phyloP scores from a whole-genome alignment of 2,797 vertebrate species.

The Melanotaenia trifasciata region DNA sequence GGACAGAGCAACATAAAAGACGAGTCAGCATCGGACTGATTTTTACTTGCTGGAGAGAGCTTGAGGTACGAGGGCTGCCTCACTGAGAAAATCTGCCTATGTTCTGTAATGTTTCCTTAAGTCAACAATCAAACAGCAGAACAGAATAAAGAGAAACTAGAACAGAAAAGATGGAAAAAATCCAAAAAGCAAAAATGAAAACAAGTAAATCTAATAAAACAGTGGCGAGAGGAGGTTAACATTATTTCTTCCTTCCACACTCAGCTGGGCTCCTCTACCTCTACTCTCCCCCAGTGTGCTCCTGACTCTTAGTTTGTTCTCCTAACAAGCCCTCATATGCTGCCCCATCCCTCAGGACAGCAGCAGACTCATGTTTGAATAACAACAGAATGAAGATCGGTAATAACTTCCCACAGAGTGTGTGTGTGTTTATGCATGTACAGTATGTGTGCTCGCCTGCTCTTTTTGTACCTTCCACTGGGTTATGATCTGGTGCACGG shows the following conservation, averaged over 20 bases:
- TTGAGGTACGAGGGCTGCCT: no score
- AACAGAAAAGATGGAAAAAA: background rate
- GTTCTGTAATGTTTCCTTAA: background rate
- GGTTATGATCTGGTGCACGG: background rate
- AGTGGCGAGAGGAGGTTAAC: background rate
- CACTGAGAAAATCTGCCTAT: no score
- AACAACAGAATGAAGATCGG: conserved; percentile 41
- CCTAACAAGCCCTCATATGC: conserved; percentile 65
- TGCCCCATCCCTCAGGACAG: conserved; percentile 42
- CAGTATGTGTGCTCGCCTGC: background rate
- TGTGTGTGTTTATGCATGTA: conserved; percentile 18
- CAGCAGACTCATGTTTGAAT: conserved; percentile 56
- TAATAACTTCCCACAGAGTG: conserved; percentile 33
- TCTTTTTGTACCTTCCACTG: background rate
- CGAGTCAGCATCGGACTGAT: no score
- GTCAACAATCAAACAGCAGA: background rate
- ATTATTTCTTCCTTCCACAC: background rate
- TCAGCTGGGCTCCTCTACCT: background rate
- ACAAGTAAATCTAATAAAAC: background rate
- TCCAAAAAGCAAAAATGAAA: background rate
- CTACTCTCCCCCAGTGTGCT: conserved; percentile 17
- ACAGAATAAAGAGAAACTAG: background rate
- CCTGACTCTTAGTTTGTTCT: conserved; percentile 40
- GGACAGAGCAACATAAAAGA: no score
- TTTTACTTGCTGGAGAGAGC: no score